phyloP scores from a whole-genome alignment of 2,113 vertebrate species.

The Ceuthmochares aereus region DNA sequence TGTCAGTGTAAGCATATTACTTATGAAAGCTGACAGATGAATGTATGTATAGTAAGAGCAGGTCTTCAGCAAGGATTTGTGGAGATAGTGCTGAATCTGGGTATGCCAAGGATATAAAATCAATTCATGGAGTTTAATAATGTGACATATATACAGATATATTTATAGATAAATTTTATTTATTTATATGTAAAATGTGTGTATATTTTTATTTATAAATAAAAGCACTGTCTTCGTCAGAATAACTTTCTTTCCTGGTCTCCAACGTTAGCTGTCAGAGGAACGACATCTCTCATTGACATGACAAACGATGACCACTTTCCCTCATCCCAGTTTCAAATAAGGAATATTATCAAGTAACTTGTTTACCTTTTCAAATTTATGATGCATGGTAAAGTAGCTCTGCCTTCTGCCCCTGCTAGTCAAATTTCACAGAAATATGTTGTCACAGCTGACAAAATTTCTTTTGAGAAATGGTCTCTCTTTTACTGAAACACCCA shows the following conservation, averaged over 20 bases:
- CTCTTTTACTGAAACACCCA: constrained; percentile 60
- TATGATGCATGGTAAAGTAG: neutral
- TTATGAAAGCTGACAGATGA: neutral
- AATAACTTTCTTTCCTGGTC: neutral
- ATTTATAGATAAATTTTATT: too few species aligned
- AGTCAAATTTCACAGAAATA: constrained; percentile 50
- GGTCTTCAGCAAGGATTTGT: neutral
- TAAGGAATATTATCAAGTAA: constrained; percentile 8
- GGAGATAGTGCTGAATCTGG: neutral
- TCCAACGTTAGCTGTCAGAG: neutral
- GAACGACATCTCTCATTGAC: neutral
- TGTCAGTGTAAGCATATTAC: neutral
- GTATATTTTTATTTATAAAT: neutral
- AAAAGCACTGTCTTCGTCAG: neutral
- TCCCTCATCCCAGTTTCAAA: neutral
- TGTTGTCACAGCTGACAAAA: constrained; percentile 55
- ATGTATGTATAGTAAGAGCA: neutral
- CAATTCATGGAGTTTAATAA: neutral
- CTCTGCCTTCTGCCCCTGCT: neutral
- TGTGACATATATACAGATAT: neutral
- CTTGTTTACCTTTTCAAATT: constrained; percentile 58
- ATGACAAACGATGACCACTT: neutral
- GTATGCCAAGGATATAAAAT: neutral
- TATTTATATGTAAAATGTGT: neutral
- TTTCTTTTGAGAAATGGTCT: constrained; percentile 62